Base-by-base conservation (phyloP, 1,140 invertebrate genomes). In the Ceratina australensis region DNA sequence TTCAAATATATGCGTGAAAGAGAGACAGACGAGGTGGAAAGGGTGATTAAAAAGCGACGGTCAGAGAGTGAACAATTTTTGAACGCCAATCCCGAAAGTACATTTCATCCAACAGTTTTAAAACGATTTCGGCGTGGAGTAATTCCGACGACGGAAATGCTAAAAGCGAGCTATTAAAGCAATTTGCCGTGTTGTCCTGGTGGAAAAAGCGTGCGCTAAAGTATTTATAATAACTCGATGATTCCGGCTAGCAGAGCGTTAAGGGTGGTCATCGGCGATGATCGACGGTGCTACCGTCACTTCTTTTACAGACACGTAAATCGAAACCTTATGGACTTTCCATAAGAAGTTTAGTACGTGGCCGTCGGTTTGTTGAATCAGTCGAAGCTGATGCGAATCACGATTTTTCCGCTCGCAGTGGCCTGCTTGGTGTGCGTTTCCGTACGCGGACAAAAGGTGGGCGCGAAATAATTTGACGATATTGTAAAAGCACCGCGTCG, bases 171-270 rank as follows among this genome's bases (percentile, higher is more conserved):
- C 49, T 73, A 73, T 73, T 73, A 73, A 65, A 74, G 22, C 50
- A 74, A 74, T 74, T 74, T 74, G 28, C 5, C 50, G 28, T 33
- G 33, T 73, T 63, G 49, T 56, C 26, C 16, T 12, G 18, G 61
- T 20, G 72, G 33, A 66, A 66, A 74, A 74, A 74, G 72, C 72
- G 16, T 2, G 20, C 61, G 72, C 16, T 66, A 81, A 82, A 81
- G 33, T 60, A 59, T 81, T 81, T 72, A 82, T 65, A 69, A 81
- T 69, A 72, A 81, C 65, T 72, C 24, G 61, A 82, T 77, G 69
- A 81, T 77, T 59, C 61, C 28, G n/a, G 49, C 2, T 24, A 49
- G 24, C 15, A 20, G 22, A 15, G 24, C 5, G 26, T 13, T n/a
- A 5, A 16, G n/a, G 22, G 24, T 4, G 28, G 33, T 47, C 72